These are phyloP conservation scores for Noctuana brunneofusca DNA, from an alignment of 2,888 invertebrate species.

Conservation along the genomic window DNA sequence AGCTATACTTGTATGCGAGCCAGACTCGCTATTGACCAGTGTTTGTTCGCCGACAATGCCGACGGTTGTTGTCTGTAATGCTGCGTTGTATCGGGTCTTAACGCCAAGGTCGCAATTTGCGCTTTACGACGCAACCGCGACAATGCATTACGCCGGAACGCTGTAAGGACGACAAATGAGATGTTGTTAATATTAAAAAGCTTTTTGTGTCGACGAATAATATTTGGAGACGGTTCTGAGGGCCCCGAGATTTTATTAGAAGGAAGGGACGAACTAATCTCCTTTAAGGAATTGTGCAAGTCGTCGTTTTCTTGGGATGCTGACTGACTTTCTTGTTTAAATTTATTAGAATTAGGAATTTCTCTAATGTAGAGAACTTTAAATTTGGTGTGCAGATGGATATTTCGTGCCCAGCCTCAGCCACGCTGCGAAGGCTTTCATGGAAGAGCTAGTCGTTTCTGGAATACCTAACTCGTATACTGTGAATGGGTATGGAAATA, in stretches of 20 bases:
- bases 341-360: no score
- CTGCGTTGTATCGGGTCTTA: background rate
- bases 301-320: background rate
- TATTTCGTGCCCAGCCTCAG: no score
- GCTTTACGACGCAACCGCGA: slow-evolving; percentile 3
- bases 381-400: no score
- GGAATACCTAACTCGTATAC: no score
- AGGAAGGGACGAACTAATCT: slow-evolving; percentile 13
- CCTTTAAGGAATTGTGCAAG: background rate
- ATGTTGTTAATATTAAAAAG: slow-evolving; percentile 33
- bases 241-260: slow-evolving; percentile 20
- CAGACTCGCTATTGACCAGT: background rate
- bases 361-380: no score
- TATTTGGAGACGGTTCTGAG: slow-evolving; percentile 6
- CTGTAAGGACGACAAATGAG: slow-evolving; percentile 30
- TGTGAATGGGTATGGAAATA: background rate
- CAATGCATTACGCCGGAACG: slow-evolving; percentile 25
- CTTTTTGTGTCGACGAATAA: slow-evolving; percentile 30
- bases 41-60: background rate
- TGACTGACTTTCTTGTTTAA: no score
- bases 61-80: background rate
- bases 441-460: no score
- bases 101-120: slow-evolving; percentile 1
- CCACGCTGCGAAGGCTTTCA: no score
- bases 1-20: no score